phyloP scores from a whole-genome alignment of 2,797 vertebrate genomes.

The Amblyraja radiata region DNA sequence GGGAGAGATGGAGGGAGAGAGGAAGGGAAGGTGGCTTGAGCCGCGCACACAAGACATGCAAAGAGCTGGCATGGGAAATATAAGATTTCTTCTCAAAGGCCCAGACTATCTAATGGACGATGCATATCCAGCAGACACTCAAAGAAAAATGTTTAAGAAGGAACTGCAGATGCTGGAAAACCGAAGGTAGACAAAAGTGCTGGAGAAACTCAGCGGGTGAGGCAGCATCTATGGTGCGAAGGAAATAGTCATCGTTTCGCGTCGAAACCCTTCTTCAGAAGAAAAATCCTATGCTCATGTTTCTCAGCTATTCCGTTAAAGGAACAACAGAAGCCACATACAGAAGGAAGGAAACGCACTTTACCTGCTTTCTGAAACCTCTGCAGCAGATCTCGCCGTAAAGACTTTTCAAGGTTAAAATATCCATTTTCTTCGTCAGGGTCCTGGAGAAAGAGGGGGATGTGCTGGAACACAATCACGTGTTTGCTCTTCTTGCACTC shows the following conservation, averaged over 20 bases:
- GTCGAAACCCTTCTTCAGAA: too few relatives aligned
- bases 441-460: slow-evolving; percentile 74
- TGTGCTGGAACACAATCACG: slow-evolving; percentile 86
- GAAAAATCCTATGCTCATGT: not conserved
- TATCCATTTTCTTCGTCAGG: slow-evolving; percentile 80
- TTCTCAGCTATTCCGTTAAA: not conserved
- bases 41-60: not conserved
- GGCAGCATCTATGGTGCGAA: too few relatives aligned
- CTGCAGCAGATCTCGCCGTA: slow-evolving; percentile 69
- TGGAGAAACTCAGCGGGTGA: too few relatives aligned
- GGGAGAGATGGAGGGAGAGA: too few relatives aligned
- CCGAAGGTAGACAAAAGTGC: too few relatives aligned
- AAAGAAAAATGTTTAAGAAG: not conserved
- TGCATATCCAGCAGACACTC: not conserved
- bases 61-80: not conserved
- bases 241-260: too few relatives aligned
- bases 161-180: too few relatives aligned
- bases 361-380: slow-evolving; percentile 73
- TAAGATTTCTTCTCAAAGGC: not conserved
- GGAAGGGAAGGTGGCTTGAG: too few relatives aligned
- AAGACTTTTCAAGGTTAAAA: slow-evolving; percentile 73
- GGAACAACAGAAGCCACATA: not conserved
- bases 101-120: not conserved
- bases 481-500: slow-evolving; percentile 61
- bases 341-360: slow-evolving; percentile 41